phyloP scores from a whole-genome alignment of 2,888 invertebrate genomes.

The Trissolcus brochymenae region DNA sequence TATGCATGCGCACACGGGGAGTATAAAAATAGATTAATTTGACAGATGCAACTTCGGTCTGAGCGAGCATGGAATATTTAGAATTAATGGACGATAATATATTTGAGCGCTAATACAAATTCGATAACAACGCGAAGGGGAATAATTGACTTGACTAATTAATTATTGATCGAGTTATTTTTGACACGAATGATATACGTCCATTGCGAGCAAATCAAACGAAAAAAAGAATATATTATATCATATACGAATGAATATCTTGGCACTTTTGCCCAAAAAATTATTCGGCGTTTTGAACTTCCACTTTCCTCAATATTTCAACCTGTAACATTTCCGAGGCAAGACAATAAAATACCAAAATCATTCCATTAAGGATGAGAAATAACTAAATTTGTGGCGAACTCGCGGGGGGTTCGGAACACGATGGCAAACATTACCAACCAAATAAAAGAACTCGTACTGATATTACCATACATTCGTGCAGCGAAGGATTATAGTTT shows the following conservation, averaged over 20 bases:
- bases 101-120: neutral
- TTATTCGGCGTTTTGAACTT: conserved; percentile 27
- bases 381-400: conserved; percentile 41
- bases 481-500: conserved; percentile 39
- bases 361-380: conserved; percentile 48
- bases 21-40: conserved; percentile 1
- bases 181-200: no score
- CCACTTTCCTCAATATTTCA: conserved; percentile 33
- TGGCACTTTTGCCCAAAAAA: neutral
- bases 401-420: conserved; percentile 37
- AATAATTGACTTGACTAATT: conserved; percentile 12
- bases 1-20: neutral
- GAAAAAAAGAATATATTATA: no score
- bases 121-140: conserved; percentile 1
- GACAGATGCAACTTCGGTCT: conserved; percentile 4
- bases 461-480: conserved; percentile 45
- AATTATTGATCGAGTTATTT: neutral
- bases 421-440: conserved; percentile 13
- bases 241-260: neutral
- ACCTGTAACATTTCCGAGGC: conserved; percentile 22
- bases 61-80: neutral
- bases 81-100: conserved; percentile 9
- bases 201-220: no score
- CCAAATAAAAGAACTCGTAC: conserved; percentile 9
- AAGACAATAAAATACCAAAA: conserved; percentile 40